phyloP scores from a whole-genome alignment of 2,888 invertebrate genomes.

The Macrophya annulata region DNA sequence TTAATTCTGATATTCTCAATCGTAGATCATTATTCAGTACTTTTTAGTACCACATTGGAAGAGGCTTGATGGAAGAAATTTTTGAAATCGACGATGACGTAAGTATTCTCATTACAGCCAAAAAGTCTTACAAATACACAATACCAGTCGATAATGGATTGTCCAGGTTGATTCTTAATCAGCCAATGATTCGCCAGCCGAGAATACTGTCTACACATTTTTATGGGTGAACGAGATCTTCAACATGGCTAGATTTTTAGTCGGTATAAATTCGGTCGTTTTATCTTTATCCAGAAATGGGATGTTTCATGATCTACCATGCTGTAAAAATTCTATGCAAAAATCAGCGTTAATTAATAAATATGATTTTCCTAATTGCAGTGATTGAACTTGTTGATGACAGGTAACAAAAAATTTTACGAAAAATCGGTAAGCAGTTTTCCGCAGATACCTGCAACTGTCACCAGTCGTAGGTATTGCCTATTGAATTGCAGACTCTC shows the following conservation, averaged over 20 bases:
- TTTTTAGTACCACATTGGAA: no score
- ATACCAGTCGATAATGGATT: not conserved
- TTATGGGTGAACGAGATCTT: not conserved
- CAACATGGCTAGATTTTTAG: not conserved
- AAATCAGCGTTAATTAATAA: not conserved
- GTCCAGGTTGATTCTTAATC: not conserved
- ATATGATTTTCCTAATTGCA: not conserved
- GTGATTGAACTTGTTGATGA: not conserved
- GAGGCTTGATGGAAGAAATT: not conserved
- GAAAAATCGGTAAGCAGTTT: conserved; percentile 12
- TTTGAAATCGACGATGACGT: not conserved
- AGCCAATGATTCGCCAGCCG: not conserved
- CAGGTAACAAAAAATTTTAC: not conserved
- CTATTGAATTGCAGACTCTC: not conserved
- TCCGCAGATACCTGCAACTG: not conserved
- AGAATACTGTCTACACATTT: not conserved
- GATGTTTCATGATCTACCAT: not conserved
- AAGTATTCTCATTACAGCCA: not conserved
- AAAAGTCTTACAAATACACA: not conserved
- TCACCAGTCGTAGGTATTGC: not conserved
- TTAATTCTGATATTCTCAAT: no score
- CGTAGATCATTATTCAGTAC: no score
- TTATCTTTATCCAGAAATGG: not conserved
- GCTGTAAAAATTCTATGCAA: not conserved
- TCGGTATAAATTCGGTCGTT: not conserved